phyloP scores from a whole-genome alignment of 1,140 invertebrate species.

The Rhynchophorus ferrugineus region DNA sequence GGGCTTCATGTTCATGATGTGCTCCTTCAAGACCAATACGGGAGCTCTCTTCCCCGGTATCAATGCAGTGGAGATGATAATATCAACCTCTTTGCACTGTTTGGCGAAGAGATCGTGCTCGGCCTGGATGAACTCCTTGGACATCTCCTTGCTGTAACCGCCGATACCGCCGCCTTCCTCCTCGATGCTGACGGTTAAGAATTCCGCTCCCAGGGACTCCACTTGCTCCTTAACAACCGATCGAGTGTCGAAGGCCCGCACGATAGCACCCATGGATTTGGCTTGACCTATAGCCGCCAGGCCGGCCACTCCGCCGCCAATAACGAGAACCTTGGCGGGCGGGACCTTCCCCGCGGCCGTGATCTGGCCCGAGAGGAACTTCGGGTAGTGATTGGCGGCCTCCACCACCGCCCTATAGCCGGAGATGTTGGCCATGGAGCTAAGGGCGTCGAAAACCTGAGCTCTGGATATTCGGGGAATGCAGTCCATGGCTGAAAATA shows the following conservation, averaged over 20 bases:
- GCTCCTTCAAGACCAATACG: slow-evolving; percentile 73
- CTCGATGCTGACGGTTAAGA: slow-evolving; percentile 68
- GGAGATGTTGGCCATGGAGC: slow-evolving; percentile 89
- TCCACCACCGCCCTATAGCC: slow-evolving; percentile 86
- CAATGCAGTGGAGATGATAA: slow-evolving; percentile 80
- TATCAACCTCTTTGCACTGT: slow-evolving; percentile 72
- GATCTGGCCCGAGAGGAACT: slow-evolving; percentile 84
- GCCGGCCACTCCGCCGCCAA: slow-evolving; percentile 85
- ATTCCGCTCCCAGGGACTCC: slow-evolving; percentile 81
- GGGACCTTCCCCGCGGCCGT: slow-evolving; percentile 81
- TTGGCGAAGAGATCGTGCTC: slow-evolving; percentile 81
- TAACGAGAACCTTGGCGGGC: slow-evolving; percentile 77
- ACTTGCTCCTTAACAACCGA: slow-evolving; percentile 84
- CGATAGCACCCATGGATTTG: slow-evolving; percentile 82
- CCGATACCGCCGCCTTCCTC: slow-evolving; percentile 78
- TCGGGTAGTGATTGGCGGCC: slow-evolving; percentile 80
- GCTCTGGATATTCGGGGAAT: slow-evolving; percentile 76
- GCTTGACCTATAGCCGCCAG: slow-evolving; percentile 79
- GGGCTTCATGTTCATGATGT: slow-evolving; percentile 77
- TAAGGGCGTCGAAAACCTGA: slow-evolving; percentile 84
- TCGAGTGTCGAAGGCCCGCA: slow-evolving; percentile 80
- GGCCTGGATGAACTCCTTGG: slow-evolving; percentile 77
- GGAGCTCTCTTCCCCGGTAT: slow-evolving; percentile 86
- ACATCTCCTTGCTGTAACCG: slow-evolving; percentile 89
- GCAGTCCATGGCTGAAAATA: slow-evolving; percentile 66